Base-by-base conservation (phyloP, 2,797 vertebrate genomes). In the Propithecus perrieri region DNA sequence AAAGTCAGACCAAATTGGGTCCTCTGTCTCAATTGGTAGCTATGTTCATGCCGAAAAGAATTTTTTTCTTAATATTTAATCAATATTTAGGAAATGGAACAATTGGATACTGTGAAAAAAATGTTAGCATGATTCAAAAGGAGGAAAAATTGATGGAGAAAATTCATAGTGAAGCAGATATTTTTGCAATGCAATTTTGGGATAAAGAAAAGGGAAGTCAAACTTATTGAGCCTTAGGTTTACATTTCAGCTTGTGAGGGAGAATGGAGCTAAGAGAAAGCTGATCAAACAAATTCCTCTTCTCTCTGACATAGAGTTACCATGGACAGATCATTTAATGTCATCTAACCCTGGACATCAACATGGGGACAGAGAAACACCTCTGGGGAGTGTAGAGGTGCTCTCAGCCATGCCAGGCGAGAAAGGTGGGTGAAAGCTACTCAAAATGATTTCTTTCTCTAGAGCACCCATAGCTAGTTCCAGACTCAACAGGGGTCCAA, bases 51-150 rank as follows among this genome's bases (percentile, higher is more conserved):
- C 1, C 55, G 26, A 87, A 96, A 86, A 74, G 6, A 22, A 65
- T 71, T 76, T 89, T 63, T 35, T 63, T 90, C 53, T 85, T 83
- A 93, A 92, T 50, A 87, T 30, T 71, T 69, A 35, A 84, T 78
- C 26, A 65, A 57, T 71, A 75, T 85, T 94, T 92, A 85, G 43
- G 63, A 93, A 89, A 92, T 63, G 28, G 53, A 71, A 87, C 15
- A 71, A 30, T 9, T 50, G 17, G 11, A 55, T 57, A 61, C 2
- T 59, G 41, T 89, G 38, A 61, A 61, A 72, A 72, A 92, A 81
- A 67, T 57, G 15, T 79, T 71, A 89, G 8, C 69, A 65, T 94
- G 26, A 65, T 94, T 81, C 80, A 59, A 55, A 81, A 75, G 59
- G 71, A 59, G 48, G 46, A 78, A 85, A 84, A 38, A 72, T 3